A percentile compares a stretch with the other conserved stretches of the same genome.
Conservation (phyloP, 2,797 vertebrate species). For the Lithobates pipiens region DNA sequence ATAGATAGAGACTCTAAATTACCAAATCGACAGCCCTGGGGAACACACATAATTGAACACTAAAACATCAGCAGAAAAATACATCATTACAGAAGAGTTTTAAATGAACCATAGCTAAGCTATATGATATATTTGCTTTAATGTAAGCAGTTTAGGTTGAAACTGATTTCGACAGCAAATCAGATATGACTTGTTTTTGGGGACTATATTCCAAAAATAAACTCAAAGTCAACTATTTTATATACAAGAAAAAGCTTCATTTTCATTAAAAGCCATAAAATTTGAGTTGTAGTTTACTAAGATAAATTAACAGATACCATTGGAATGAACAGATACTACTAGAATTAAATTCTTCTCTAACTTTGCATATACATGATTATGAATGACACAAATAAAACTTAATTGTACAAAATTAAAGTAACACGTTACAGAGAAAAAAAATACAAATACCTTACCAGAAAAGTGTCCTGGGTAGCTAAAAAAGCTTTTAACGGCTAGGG, state of each 20-base stretch:
- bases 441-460: constrained; percentile 72
- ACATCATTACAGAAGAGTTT: too few relatives aligned
- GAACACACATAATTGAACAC: not conserved
- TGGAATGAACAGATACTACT: not conserved
- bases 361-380: not conserved
- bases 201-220: too few relatives aligned
- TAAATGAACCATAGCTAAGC: too few relatives aligned
- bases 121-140: too few relatives aligned
- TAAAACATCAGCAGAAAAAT: not conserved
- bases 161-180: too few relatives aligned
- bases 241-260: too few relatives aligned
- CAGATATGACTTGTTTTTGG: too few relatives aligned
- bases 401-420: not conserved
- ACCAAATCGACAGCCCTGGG: not conserved
- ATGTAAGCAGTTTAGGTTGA: too few relatives aligned
- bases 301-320: not conserved
- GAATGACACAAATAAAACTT: not conserved
- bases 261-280: too few relatives aligned
- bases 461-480: constrained; percentile 60
- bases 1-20: not conserved
- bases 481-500: constrained; percentile 57
- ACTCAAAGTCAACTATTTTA: too few relatives aligned
- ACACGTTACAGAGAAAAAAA: not conserved
- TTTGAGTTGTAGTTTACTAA: too few relatives aligned
- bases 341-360: not conserved